Evolutionary conservation across 1,140 invertebrate species (phyloP), one percentile per base, ranked within the genome.

Genomic region (Nomia melanderi): DNA sequence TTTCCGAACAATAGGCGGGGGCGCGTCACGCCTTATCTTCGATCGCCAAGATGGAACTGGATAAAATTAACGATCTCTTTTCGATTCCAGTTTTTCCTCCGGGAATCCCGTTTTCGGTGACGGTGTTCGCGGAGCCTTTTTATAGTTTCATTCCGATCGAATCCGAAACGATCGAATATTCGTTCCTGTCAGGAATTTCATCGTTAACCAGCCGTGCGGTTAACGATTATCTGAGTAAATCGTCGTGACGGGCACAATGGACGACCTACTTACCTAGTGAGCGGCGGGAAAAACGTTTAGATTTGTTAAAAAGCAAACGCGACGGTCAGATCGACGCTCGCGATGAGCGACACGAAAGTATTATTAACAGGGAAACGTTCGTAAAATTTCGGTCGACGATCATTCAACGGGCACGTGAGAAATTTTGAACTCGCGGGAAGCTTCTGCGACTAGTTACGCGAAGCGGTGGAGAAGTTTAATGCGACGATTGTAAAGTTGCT

Each of bases 261-360:
- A 2, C 36, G 76, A 69, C 63, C 69, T 73, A 63, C 25, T 81
- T 81, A 78, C 27, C 29, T 39, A 31, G 7, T 33, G 56, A 33
- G 4, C 23, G 36, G 9, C 36, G 1, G 62, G 6, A 29, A 41
- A n/a, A 47, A 14, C 0, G 29, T 53, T 20, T 44, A 39, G 20
- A 17, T 23, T 60, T 36, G 7, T 25, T 11, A 39, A 20, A 47
- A 62, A 72, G 41, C 36, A 23, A n/a, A 23, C 59, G 7, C 9
- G n/a, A 14, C 54, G 14, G 31, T 8, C 11, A 1, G 9, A 69
- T 36, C 6, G 6, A 1, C 50, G 4, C 9, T 9, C 17, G 6
- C 11, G 17, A 53, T 8, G 31, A 54, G 23, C 17, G 23, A 7
- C 25, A 8, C 7, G 7, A 14, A 47, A 11, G 20, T 7, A 17